Conservation (phyloP, 2,797 vertebrate genomes). For the Galago senegalensis region DNA sequence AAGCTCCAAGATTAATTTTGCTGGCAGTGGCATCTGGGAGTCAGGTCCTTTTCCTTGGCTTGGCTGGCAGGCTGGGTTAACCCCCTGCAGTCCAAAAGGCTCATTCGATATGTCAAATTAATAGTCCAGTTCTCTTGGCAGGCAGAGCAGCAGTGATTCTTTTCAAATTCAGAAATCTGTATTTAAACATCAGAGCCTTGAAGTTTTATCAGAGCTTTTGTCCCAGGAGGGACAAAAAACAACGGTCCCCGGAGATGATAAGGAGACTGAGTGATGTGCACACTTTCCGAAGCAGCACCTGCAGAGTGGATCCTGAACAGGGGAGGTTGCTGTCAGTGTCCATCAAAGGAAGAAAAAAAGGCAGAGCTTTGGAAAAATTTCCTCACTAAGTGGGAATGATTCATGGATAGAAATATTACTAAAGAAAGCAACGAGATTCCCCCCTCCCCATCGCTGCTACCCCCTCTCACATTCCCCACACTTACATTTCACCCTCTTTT, state of each 20-base stretch:
- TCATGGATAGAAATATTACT: background rate
- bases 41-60: constrained; percentile 82
- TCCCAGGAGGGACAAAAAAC: background rate
- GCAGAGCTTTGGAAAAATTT: background rate
- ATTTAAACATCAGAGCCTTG: constrained; percentile 79
- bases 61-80: constrained; percentile 87
- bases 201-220: constrained; percentile 75
- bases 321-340: background rate
- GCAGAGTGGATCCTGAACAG: background rate
- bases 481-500: background rate
- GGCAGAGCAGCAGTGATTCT: constrained; percentile 71
- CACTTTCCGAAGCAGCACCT: background rate
- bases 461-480: too few relatives aligned
- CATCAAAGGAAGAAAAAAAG: background rate
- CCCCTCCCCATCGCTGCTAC: too few relatives aligned
- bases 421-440: background rate
- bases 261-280: background rate
- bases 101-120: constrained; percentile 79
- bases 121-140: constrained; percentile 79
- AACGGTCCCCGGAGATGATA: constrained; percentile 60
- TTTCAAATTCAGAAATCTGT: constrained; percentile 81
- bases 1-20: constrained; percentile 92
- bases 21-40: constrained; percentile 88
- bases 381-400: background rate
- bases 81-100: constrained; percentile 76